These are phyloP conservation scores for Nannobrachium achirus DNA, from an alignment of 2,113 vertebrate genomes.

Conservation along the genomic window DNA sequence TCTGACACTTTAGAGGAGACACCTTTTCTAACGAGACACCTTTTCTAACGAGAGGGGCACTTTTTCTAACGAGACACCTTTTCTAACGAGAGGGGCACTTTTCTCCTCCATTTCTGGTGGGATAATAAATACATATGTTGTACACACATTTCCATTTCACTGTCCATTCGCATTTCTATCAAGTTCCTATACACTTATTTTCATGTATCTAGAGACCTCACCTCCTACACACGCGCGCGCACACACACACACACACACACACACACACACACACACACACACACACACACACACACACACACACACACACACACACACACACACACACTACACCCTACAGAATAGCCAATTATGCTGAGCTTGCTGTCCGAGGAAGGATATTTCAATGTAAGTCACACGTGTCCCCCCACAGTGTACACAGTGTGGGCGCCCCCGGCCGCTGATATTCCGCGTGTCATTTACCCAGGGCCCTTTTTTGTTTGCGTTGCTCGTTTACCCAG, in stretches of 20 bases:
- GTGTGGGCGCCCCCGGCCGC: slow-evolving; percentile 17
- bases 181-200: not conserved
- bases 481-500: slow-evolving; percentile 54
- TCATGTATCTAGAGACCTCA: not conserved
- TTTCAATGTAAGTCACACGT: slow-evolving; percentile 42
- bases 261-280: too few relatives aligned
- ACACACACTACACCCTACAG: too few relatives aligned
- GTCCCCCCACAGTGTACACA: slow-evolving; percentile 47
- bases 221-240: too few relatives aligned
- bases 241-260: too few relatives aligned
- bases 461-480: slow-evolving; percentile 57
- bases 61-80: slow-evolving; percentile 25
- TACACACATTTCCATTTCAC: slow-evolving; percentile 3
- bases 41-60: not conserved
- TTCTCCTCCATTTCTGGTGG: not conserved
- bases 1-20: not conserved
- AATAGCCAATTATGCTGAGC: slow-evolving; percentile 16
- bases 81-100: not conserved
- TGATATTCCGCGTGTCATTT: slow-evolving; percentile 62
- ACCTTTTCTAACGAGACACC: too few relatives aligned
- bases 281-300: too few relatives aligned
- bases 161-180: not conserved
- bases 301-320: too few relatives aligned
- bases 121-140: slow-evolving; percentile 5
- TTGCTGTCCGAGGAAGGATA: slow-evolving; percentile 44